Evolutionary conservation across 2,113 vertebrate species (phyloP).

Genomic region (Boulengeromyrus knoepffleri): DNA sequence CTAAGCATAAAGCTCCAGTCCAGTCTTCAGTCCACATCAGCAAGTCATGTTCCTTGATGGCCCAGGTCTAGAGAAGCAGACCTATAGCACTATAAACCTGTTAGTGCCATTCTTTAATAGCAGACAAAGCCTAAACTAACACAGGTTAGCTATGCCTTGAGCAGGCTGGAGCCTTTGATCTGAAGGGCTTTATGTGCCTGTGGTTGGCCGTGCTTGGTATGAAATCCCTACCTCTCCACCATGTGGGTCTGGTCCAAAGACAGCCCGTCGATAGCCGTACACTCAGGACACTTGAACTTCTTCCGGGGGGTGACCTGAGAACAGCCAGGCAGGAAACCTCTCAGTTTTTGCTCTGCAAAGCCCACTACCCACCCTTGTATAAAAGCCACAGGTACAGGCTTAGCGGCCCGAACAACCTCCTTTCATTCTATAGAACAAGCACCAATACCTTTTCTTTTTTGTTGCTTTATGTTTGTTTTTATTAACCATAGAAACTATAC

Average conservation of each 20-base stretch:
- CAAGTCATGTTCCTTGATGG: background rate
- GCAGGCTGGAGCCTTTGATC: background rate
- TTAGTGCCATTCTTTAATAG: background rate
- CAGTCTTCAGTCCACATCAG: background rate
- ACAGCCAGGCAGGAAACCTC: background rate
- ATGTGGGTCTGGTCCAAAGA: conserved; percentile 98
- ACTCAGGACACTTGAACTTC: conserved; percentile 99
- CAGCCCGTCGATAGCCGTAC: conserved; percentile 93
- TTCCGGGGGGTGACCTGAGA: conserved; percentile 92
- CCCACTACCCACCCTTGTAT: no score
- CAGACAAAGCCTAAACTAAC: background rate
- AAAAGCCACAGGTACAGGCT: background rate
- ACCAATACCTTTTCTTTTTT: background rate
- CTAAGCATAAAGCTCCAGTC: background rate
- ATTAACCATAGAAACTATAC: background rate
- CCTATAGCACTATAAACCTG: background rate
- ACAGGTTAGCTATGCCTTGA: background rate
- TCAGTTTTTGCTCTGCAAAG: background rate
- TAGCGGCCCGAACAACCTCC: background rate
- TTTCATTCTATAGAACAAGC: background rate
- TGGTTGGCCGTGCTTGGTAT: no score
- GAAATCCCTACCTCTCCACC: conserved; percentile 75
- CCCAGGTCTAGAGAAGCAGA: background rate
- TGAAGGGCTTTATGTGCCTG: background rate
- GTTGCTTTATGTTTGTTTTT: background rate